Evolutionary conservation across 1,140 invertebrate genomes (phyloP), one percentile per base, ranked within the genome.

Genomic region (Drosophila nigromelanica): DNA sequence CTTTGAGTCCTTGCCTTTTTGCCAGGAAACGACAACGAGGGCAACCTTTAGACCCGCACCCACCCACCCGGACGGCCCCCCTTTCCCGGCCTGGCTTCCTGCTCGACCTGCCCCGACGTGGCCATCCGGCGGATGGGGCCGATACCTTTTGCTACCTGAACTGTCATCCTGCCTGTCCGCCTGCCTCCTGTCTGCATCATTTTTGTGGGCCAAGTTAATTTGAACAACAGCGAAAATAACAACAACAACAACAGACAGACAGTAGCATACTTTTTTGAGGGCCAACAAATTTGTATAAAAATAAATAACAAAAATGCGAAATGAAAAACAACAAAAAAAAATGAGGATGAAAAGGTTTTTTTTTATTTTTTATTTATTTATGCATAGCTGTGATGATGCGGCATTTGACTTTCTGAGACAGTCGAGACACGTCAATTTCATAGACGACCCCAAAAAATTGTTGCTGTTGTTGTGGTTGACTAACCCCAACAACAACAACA

Each of bases 321-420:
- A 52, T 51, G 48, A 51, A 35, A 51, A 18, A 18, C 18, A 51
- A 30, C 30, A 52, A 58, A 24, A 40, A 37, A 6, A 27, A 45
- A 18, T 27, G 27, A 0, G 5, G 27, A 62, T 2, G 18, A 58
- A 64, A 64, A 54, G 62, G 59, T 54, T 73, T 62, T 55, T 33
- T 8, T 47, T 15, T 35, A 18, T 21, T 10, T 18, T 1, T 12
- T 33, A 18, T 42, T 58, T 64, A 58, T 78, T 82, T 76, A 15
- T 78, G 74, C 58, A 74, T 73, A 60, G 71, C 78, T 87, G 67
- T 69, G 81, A 86, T 86, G 81, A 86, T 81, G 80, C 73, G 78
- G 75, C 82, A 82, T 82, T 87, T 86, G 82, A 78, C 69, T 78
- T 67, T 48, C 66, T 50, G 60, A 61, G 47, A 72, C 61, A 71